Base-by-base conservation (phyloP, 92 coral and sea anemone genomes). In the Meandrina meandrites region DNA sequence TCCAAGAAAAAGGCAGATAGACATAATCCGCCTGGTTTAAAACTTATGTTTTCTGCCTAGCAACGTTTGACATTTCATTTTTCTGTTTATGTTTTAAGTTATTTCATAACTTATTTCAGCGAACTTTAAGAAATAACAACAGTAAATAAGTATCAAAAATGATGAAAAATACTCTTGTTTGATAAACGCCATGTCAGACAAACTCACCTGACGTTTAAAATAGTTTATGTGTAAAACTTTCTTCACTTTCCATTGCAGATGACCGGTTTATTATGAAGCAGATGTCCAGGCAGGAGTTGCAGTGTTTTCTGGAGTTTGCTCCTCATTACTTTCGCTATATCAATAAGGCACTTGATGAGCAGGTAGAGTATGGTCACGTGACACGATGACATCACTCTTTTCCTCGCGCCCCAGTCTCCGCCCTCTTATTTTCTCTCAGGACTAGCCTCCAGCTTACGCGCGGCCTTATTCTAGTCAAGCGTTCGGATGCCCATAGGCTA, bases 201-300 rank as follows among this genome's bases (percentile, higher is more conserved):
- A n/a, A n/a, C n/a, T 40, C 2, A 40, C 6, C 45, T 40, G 45
- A 2, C 45, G 45, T 40, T 40, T 40, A 40, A 60, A 16, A 28
- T 10, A 9, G 8, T 60, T 60, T 2, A 56, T 18, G 19, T 5
- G 68, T 4, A 60, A 22, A 60, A 8, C 68, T 8, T 24, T 84
- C 16, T 60, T 17, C 5, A 24, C 70, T 24, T 24, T 6, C 32
- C 30, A 7, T 87, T 85, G 58, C 81, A 97, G 99, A 97, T 81
- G 99, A 97, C 67, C 98, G 99, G 73, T 97, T 97, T 81, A 97
- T 97, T 4, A 83, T 97, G 90, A 97, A 97, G 88, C 98, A 93
- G 89, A 97, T 97, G 99, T 97, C 99, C 8, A 92, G 97, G 1
- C 90, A 91, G 83, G 99, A 97, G 84, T 88, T 96, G 56, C 98